phyloP scores from a whole-genome alignment of 2,797 vertebrate species.

The Platyrinchus mystaceus region DNA sequence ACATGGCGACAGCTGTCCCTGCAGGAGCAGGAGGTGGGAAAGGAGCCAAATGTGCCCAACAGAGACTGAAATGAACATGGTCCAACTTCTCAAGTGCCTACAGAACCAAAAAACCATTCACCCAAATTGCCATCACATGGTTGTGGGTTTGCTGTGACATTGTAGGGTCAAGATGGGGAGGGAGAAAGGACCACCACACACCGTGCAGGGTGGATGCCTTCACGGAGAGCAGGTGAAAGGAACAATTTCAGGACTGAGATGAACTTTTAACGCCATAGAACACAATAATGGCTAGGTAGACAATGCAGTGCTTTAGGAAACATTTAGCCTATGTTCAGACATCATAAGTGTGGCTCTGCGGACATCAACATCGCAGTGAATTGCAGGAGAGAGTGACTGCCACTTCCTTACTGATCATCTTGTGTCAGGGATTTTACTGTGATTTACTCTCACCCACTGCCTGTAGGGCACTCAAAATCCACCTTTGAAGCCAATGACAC shows the following conservation, averaged over 20 bases:
- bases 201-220: background rate
- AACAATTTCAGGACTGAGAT: background rate
- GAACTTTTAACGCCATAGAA: background rate
- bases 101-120: background rate
- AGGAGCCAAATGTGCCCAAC: background rate
- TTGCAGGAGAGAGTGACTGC: fast-evolving
- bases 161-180: background rate
- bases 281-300: background rate
- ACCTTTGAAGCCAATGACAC: background rate
- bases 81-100: background rate
- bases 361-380: background rate
- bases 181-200: background rate
- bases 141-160: background rate
- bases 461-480: background rate
- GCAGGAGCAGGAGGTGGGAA: background rate
- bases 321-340: fast-evolving
- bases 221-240: background rate
- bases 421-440: background rate
- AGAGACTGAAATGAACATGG: background rate
- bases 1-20: background rate
- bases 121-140: background rate
- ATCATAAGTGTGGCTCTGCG: background rate
- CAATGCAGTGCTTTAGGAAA: background rate
- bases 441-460: background rate
- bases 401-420: background rate